Evolutionary conservation across 2,888 invertebrate species (phyloP).

Genomic region (Orthosia incerta): DNA sequence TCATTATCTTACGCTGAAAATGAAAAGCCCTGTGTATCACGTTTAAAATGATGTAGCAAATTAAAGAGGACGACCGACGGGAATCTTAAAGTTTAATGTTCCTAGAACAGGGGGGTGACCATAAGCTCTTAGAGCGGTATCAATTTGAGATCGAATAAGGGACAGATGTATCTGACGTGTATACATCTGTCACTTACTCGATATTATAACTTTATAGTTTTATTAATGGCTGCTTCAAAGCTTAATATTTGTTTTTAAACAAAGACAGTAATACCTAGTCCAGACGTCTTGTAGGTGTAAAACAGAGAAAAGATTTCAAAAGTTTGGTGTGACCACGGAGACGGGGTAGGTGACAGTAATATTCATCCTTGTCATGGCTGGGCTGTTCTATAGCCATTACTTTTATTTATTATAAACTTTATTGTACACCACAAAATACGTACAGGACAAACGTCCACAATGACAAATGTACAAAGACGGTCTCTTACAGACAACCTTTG

Average conservation of each 20-base stretch:
- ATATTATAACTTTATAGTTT: constrained; percentile 20
- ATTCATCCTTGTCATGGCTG: too few species aligned
- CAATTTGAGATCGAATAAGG: too few species aligned
- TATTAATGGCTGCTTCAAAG: constrained; percentile 16
- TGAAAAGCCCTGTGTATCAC: not conserved
- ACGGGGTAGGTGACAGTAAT: too few species aligned
- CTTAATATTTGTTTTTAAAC: constrained; percentile 13
- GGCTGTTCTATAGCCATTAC: too few species aligned
- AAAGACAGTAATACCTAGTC: constrained; percentile 4
- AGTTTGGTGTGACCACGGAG: not conserved
- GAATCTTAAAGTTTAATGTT: constrained; percentile 21
- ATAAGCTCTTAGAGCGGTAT: too few species aligned
- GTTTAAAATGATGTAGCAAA: constrained; percentile 23
- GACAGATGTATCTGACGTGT: too few species aligned
- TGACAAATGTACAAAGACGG: too few species aligned
- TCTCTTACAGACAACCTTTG: too few species aligned
- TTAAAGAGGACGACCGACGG: not conserved
- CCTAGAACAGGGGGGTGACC: constrained; percentile 11
- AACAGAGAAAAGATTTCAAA: constrained; percentile 18
- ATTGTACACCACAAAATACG: too few species aligned
- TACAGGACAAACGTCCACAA: too few species aligned
- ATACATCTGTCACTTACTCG: too few species aligned
- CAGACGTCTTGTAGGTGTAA: not conserved
- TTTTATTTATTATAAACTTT: too few species aligned
- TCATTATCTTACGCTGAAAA: constrained; percentile 3